Conservation (phyloP, 2,888 invertebrate genomes). For the Myathropa florea region DNA sequence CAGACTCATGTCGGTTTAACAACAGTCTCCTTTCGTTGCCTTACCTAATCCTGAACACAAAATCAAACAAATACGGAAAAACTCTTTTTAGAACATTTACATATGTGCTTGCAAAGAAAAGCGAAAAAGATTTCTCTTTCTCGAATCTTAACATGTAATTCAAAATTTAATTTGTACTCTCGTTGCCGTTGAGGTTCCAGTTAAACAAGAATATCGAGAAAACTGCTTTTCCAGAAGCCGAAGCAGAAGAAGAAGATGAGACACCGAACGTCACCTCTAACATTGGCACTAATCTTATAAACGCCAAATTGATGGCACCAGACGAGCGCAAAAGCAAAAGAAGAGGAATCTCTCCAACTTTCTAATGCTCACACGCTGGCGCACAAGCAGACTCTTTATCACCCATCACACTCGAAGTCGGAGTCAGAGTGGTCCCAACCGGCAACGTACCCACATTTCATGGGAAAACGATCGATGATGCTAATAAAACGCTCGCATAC, state of each 20-base stretch:
- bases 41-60: not conserved
- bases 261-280: slow-evolving; percentile 42
- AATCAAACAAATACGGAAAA: not conserved
- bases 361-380: slow-evolving; percentile 31
- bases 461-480: slow-evolving; percentile 35
- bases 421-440: not conserved
- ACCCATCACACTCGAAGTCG: slow-evolving; percentile 1
- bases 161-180: slow-evolving; percentile 43
- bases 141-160: slow-evolving; percentile 31
- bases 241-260: slow-evolving; percentile 8
- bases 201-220: slow-evolving; percentile 49
- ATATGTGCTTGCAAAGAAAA: slow-evolving; percentile 32
- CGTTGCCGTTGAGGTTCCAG: slow-evolving; percentile 17
- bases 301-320: slow-evolving; percentile 40
- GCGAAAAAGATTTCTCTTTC: slow-evolving; percentile 40
- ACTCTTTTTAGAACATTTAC: not conserved
- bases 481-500: slow-evolving; percentile 21
- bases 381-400: slow-evolving; percentile 41
- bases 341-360: slow-evolving; percentile 38
- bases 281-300: slow-evolving; percentile 51
- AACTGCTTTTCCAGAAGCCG: not conserved
- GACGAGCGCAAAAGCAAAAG: slow-evolving; percentile 27
- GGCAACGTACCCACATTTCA: slow-evolving; percentile 8
- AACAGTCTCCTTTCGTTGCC: too few relatives aligned
- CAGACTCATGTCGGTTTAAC: too few relatives aligned